A percentile compares a stretch with the other conserved stretches of the same genome.
phyloP scores from a whole-genome alignment of 2,888 invertebrate genomes.

The Phalera bucephala region DNA sequence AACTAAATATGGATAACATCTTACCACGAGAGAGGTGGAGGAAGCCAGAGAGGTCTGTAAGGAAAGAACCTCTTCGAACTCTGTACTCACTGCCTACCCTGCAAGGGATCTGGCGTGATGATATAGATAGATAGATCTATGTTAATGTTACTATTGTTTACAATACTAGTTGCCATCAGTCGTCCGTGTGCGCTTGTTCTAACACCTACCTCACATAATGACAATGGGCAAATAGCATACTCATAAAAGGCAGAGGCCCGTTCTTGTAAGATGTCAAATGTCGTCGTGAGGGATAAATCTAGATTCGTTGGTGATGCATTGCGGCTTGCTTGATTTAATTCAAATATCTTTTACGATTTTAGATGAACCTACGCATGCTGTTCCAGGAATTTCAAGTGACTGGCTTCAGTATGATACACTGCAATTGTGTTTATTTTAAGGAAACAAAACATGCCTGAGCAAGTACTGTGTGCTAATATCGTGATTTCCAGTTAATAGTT shows the following conservation, averaged over 20 bases:
- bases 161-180: too few relatives aligned
- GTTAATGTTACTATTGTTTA: too few relatives aligned
- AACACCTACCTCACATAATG: constrained; percentile 25
- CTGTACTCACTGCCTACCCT: too few relatives aligned
- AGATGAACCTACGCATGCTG: constrained; percentile 12
- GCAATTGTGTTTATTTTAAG: constrained; percentile 20
- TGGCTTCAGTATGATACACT: constrained; percentile 22
- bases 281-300: constrained; percentile 54
- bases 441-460: constrained; percentile 11
- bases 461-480: too few relatives aligned
- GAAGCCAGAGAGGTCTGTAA: too few relatives aligned
- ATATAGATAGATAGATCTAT: too few relatives aligned
- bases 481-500: too few relatives aligned
- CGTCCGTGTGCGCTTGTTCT: background rate
- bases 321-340: constrained; percentile 36
- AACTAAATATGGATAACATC: too few relatives aligned
- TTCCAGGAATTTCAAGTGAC: constrained; percentile 33
- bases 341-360: constrained; percentile 33
- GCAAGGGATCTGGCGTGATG: too few relatives aligned
- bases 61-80: too few relatives aligned
- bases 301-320: constrained; percentile 41
- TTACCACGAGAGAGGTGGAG: too few relatives aligned
- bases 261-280: constrained; percentile 61
- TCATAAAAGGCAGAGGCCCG: constrained; percentile 42
- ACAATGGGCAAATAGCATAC: constrained; percentile 68